phyloP scores from a whole-genome alignment of 2,888 invertebrate species.

The Asteroscopus sphinx region DNA sequence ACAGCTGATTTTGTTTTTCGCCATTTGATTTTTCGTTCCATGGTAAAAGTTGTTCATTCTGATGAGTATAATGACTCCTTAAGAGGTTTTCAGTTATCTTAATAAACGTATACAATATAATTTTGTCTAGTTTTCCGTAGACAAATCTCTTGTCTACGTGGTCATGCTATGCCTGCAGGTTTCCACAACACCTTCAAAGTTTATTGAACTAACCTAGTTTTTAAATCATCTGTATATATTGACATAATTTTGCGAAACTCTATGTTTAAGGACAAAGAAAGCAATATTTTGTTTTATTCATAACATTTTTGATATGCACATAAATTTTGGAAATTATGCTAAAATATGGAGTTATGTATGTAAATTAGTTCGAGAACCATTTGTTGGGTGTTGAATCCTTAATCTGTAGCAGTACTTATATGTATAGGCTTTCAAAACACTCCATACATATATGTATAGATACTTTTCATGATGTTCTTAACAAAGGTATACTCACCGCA shows the following conservation, averaged over 20 bases:
- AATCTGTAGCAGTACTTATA: conserved; percentile 15
- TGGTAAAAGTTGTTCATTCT: too few relatives aligned
- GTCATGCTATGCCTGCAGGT: too few relatives aligned
- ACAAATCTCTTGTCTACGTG: too few relatives aligned
- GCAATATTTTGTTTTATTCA: conserved; percentile 51
- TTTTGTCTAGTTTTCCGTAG: too few relatives aligned
- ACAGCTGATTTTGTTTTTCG: too few relatives aligned
- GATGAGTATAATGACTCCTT: too few relatives aligned
- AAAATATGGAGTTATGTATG: conserved; percentile 43
- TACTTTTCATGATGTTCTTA: too few relatives aligned
- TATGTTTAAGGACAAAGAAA: conserved; percentile 45
- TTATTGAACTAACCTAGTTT: conserved; percentile 45
- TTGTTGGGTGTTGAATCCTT: conserved; percentile 36
- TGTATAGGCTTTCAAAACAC: neutral
- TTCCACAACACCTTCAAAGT: conserved; percentile 15
- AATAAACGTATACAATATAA: too few relatives aligned
- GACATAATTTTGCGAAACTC: conserved; percentile 37
- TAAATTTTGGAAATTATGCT: conserved; percentile 54
- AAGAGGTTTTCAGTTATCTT: too few relatives aligned
- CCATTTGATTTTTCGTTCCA: too few relatives aligned
- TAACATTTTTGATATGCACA: conserved; percentile 52
- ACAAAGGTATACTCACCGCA: too few relatives aligned
- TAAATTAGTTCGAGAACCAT: conserved; percentile 44
- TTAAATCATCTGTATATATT: conserved; percentile 36
- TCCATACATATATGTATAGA: neutral